Conservation (phyloP, 2,888 invertebrate species). For the Philereme vetulata region DNA sequence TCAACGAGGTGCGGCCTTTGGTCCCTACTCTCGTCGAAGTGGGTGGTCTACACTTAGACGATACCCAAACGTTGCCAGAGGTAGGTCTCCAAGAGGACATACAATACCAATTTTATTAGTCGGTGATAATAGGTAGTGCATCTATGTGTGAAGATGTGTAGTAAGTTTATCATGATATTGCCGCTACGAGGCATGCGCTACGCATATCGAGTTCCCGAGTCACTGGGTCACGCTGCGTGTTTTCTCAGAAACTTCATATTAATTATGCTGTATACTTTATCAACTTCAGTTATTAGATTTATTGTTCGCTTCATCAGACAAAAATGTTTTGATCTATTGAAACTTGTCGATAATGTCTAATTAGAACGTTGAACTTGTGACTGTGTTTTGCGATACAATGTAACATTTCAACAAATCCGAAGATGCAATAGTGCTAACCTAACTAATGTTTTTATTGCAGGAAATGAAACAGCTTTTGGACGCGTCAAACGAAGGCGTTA, state of each 20-base stretch:
- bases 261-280: slow-evolving; percentile 5
- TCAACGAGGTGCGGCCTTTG: slow-evolving; percentile 81
- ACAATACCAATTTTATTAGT: neutral
- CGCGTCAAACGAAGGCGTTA: slow-evolving; percentile 75
- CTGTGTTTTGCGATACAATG: too few species aligned
- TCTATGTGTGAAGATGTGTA: slow-evolving; percentile 13
- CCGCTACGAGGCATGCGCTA: slow-evolving; percentile 25
- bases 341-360: neutral
- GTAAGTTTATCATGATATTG: slow-evolving; percentile 36
- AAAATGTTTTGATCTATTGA: neutral
- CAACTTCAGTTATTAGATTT: slow-evolving; percentile 12
- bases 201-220: slow-evolving; percentile 43
- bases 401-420: too few species aligned
- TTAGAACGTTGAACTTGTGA: neutral
- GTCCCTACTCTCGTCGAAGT: slow-evolving; percentile 83
- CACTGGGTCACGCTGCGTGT: slow-evolving; percentile 47
- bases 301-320: slow-evolving; percentile 15
- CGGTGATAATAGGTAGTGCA: neutral
- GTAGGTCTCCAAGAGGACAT: slow-evolving; percentile 49
- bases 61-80: slow-evolving; percentile 66
- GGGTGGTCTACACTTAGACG: slow-evolving; percentile 82
- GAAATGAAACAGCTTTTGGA: slow-evolving; percentile 72
- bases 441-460: slow-evolving; percentile 46
- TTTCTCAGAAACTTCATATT: slow-evolving; percentile 20
- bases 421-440: neutral